phyloP scores from a whole-genome alignment of 2,888 invertebrate species.

The Ectobius pallidus region DNA sequence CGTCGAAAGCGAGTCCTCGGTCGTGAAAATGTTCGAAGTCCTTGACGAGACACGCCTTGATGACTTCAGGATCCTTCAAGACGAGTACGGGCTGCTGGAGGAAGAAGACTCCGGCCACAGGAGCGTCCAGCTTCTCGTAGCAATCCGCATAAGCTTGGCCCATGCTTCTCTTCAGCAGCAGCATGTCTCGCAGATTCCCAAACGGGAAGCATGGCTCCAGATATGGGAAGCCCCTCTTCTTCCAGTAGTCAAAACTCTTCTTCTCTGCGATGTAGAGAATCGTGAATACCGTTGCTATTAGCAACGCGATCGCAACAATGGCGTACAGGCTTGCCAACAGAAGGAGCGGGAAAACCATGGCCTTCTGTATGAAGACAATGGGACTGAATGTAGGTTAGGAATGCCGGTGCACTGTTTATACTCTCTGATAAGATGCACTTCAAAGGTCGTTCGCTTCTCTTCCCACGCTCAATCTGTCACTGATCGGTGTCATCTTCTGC shows the following conservation, averaged over 20 bases:
- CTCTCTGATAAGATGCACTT: too few relatives aligned
- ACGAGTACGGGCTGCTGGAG: conserved; percentile 51
- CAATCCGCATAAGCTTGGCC: background rate
- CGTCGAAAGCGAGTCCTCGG: conserved; percentile 35
- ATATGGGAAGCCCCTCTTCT: background rate
- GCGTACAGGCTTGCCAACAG: too few relatives aligned
- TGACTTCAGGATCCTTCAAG: conserved; percentile 47
- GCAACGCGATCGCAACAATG: too few relatives aligned
- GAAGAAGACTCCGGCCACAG: conserved; percentile 51
- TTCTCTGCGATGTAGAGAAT: too few relatives aligned
- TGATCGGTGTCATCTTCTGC: too few relatives aligned
- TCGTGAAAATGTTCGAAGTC: conserved; percentile 40
- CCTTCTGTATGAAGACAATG: too few relatives aligned
- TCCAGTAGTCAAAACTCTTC: background rate
- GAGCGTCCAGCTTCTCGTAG: conserved; percentile 50
- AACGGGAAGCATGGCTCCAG: background rate
- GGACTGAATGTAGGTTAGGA: too few relatives aligned
- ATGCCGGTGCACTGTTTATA: too few relatives aligned
- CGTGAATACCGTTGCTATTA: too few relatives aligned
- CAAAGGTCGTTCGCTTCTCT: too few relatives aligned
- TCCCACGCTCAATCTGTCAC: too few relatives aligned
- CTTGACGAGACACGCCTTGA: conserved; percentile 23
- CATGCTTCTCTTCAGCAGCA: background rate
- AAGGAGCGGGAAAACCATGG: too few relatives aligned
- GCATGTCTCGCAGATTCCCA: background rate